Base-by-base conservation (phyloP, 1,140 invertebrate genomes). In the Meloidogyne floridensis region DNA sequence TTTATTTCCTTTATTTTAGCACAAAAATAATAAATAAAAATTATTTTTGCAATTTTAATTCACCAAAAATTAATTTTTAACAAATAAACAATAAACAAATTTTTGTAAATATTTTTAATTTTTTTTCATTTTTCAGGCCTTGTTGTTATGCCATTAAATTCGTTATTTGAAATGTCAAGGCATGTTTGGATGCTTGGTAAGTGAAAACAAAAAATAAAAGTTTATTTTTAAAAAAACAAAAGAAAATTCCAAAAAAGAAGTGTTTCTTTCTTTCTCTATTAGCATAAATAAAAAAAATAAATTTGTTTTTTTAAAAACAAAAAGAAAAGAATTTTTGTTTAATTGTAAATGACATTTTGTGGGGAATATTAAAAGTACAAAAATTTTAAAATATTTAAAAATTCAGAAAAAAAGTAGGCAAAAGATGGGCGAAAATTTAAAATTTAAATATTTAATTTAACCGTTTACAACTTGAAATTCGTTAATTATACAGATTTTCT, bases 111-210 rank as follows among this genome's bases (percentile, higher is more conserved):
- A 47, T 47, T 47, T 47, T 47, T 47, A 47, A 32, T 32, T 32
- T 32, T 32, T 9, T 32, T 20, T 56, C 71, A 18, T 78, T 78
- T n/a, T n/a, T n/a, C 2, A 79, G 77, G 77, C 7, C 47, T 90
- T 43, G 84, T 89, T 42, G 89, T 89, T 5, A 89, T 89, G 88
- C 88, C 88, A 5, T 78, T 89, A 73, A 89, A 89, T 70, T 87
- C 83, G 47, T 54, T 89, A 20, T 89, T 90, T 78, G 88, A 89
- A 82, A 89, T 89, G 85, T 88, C 87, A 13, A 54, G 83, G 65
- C 87, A 90, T 82, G 85, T 84, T 15, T 89, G 88, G 88, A 71
- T 90, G 71, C 70, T 88, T 20, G 87, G 87, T 88, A 83, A 75
- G 80, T 47, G 80, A 18, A 18, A 80, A 81, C 6, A 69, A 4